Base-by-base conservation (phyloP, 2,888 invertebrate genomes). In the Andrena camellia region DNA sequence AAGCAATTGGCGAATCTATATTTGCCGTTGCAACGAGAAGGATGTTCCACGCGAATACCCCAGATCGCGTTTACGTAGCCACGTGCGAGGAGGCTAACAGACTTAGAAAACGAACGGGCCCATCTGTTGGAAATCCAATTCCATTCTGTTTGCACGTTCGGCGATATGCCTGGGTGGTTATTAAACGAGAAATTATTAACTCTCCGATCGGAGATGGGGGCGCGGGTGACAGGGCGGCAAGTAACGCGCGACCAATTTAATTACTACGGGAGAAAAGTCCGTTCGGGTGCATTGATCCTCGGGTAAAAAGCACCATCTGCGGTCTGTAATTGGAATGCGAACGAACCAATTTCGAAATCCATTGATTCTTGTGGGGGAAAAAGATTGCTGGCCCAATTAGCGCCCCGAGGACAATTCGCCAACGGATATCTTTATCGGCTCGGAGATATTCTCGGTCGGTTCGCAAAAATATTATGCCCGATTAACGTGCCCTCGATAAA, bases 291-390 rank as follows among this genome's bases (percentile, higher is more conserved):
- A 85, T 85, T 75, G 78, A 81, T 85, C 42, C 69, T 59, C 31
- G 17, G 23, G 26, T 50, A 63, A 73, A 80, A 76, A 70, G 77
- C 42, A 70, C 57, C 80, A 80, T 67, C 77, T 71, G 77, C 68
- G 76, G 78, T 33, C 69, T 82, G 78, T 87, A 87, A 87, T 87
- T 88, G 87, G 66, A 84, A 74, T 82, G 26, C 69, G 74, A 80
- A 60, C 66, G 78, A 80, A 72, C 67, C 83, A 81, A 85, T 83
- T 81, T 64, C 79, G 73, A 80, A 83, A 78, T 77, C 67, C 78
- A 67, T 62, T 57, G 75, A 76, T 80, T 77, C 69, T 48, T 54
- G 29, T 8, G 68, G 33, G 33, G 33, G 35, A 74, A 67, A 68
- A 67, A 33, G 23, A 50, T 67, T 1, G 54, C 2, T 0, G 3